phyloP scores from a whole-genome alignment of 2,888 invertebrate genomes.

The Drosophila demipolita region DNA sequence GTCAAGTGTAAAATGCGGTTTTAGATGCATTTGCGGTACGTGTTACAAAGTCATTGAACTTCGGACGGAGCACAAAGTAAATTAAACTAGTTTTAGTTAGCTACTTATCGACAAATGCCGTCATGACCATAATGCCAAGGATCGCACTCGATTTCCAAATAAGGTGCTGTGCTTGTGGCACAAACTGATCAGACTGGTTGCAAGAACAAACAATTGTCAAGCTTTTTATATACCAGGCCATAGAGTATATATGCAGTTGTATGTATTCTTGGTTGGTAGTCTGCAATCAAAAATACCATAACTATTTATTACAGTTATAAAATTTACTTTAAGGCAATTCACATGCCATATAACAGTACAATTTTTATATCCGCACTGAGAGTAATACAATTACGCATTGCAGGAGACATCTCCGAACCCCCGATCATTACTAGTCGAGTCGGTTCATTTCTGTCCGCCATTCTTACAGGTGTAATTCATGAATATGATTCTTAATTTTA shows the following conservation, averaged over 20 bases:
- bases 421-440: too few species aligned
- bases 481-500: too few species aligned
- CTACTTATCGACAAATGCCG: not conserved
- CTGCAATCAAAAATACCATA: not conserved
- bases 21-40: conserved; percentile 48
- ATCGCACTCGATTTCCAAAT: not conserved
- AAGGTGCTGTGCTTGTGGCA: not conserved
- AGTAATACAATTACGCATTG: not conserved
- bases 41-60: conserved; percentile 60
- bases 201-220: not conserved
- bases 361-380: not conserved
- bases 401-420: not conserved
- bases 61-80: not conserved
- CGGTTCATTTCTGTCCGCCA: too few species aligned
- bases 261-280: not conserved
- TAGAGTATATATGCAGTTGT: not conserved
- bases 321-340: not conserved
- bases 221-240: not conserved
- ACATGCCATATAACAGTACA: not conserved
- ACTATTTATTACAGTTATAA: not conserved
- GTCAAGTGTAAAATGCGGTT: conserved; percentile 57
- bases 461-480: too few species aligned
- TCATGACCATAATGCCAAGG: conserved; percentile 2
- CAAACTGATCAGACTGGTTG: not conserved
- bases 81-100: not conserved